Percentiles rank a stretch among this genome's conserved stretches.
Conservation (phyloP, 2,113 vertebrate species). For the Xiphias gladius region DNA sequence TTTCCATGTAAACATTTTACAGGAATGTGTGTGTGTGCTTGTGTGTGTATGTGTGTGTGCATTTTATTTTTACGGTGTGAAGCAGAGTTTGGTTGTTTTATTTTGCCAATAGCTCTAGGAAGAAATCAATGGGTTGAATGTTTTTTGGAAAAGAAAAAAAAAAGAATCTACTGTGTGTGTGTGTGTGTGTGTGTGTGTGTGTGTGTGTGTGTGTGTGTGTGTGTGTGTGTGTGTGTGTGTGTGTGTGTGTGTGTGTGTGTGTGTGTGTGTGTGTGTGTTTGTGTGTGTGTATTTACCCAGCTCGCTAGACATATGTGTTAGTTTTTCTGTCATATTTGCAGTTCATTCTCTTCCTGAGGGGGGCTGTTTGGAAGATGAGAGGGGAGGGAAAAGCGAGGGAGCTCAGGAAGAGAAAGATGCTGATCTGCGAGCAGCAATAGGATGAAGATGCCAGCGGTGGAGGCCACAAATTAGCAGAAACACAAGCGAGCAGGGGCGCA, state of each 20-base stretch:
- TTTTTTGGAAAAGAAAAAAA: slow-evolving; percentile 12
- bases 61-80: background rate
- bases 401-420: slow-evolving; percentile 27
- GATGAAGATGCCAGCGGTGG: slow-evolving; percentile 44
- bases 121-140: slow-evolving; percentile 50
- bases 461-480: slow-evolving; percentile 3
- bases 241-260: background rate
- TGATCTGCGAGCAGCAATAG: slow-evolving; percentile 39
- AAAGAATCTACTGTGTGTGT: background rate
- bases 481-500: background rate
- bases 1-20: slow-evolving; percentile 74
- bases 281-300: background rate
- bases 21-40: slow-evolving; percentile 40
- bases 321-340: slow-evolving; percentile 22
- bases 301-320: background rate
- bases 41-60: slow-evolving; percentile 1
- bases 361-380: too few relatives aligned
- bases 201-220: background rate
- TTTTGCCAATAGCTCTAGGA: slow-evolving; percentile 50
- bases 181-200: background rate
- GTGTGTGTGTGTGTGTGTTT: too few relatives aligned
- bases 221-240: background rate
- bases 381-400: too few relatives aligned
- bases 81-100: slow-evolving; percentile 25
- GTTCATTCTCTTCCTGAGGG: background rate